Base-by-base conservation (phyloP, 1,140 invertebrate species). In the Leptinotarsa defecta region DNA sequence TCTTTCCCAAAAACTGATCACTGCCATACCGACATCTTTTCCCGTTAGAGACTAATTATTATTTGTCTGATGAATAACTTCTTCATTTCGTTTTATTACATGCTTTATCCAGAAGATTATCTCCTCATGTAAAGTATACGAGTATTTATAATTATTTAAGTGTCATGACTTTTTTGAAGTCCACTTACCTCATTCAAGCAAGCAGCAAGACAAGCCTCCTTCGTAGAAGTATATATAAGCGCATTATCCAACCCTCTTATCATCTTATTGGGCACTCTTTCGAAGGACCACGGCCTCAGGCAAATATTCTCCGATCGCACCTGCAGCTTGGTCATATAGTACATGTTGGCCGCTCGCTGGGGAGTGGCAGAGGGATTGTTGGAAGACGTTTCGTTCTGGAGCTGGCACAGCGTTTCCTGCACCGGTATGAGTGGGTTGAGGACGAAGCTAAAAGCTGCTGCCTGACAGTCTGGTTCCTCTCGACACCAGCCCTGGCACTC, bases 401-500 rank as follows among this genome's bases (percentile, higher is more conserved):
- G 63, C n/a, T 65, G 62, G 84, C 96, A 98, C 65, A 95, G 88
- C 4, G 96, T 98, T 85, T 98, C 95, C 88, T 97, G 95, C 5
- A 94, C 91, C 1, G 95, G 95, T 71, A 95, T 94, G 82, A 97
- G 85, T 3, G 96, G 96, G 86, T 97, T 97, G 48, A 96, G 88
- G 3, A 96, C 95, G 85, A 96, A 96, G 86, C 94, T 96, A 82
- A 97, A 98, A 13, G 94, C 92, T 1, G 94, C 94, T 2, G 95
- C 94, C 80, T 95, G 94, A 83, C 96, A 98, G 80, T 96, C 95
- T 0, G 92, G 90, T 82, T 97, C 95, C 83, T 97, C 95, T 74
- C 94, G 87, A 84, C 96, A 98, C 95, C 95, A 97, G 48, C 95
- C 95, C 85, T 97, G 95, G 85, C 96, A 98, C 86, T 97, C 95